Conservation (phyloP, 2,797 vertebrate species). For the Poeciliopsis infans region DNA sequence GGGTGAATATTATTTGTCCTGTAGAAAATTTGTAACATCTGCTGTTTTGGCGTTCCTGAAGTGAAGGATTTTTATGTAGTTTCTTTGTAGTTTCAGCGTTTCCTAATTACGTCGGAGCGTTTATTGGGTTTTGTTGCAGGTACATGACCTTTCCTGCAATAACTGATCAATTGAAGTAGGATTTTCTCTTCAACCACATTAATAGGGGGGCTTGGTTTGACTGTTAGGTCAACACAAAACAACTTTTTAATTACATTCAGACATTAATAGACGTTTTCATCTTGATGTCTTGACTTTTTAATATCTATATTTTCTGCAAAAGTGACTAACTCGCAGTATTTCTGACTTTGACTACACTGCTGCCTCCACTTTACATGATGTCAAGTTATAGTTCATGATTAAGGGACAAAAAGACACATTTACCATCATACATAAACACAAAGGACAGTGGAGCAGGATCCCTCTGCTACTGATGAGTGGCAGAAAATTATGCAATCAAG, state of each 20-base stretch:
- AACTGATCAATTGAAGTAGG: constrained; percentile 25
- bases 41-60: constrained; percentile 50
- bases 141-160: constrained; percentile 19
- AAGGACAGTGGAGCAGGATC: too few relatives aligned
- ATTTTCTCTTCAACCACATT: constrained; percentile 2
- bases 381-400: too few relatives aligned
- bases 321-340: too few relatives aligned
- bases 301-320: not conserved
- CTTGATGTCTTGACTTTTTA: not conserved
- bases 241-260: not conserved
- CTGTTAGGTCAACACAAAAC: not conserved
- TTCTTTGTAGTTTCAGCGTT: constrained; percentile 25
- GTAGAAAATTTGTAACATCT: constrained; percentile 65
- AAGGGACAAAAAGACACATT: too few relatives aligned
- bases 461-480: too few relatives aligned
- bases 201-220: not conserved
- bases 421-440: too few relatives aligned
- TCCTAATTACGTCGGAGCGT: constrained; percentile 32
- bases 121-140: constrained; percentile 6
- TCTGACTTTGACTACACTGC: too few relatives aligned
- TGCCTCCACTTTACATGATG: too few relatives aligned
- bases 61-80: constrained; percentile 52
- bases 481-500: too few relatives aligned
- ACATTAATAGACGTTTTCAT: not conserved
- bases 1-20: constrained; percentile 2